Evolutionary conservation across 1,140 invertebrate species (phyloP).

Genomic region (Colletes latitarsis): DNA sequence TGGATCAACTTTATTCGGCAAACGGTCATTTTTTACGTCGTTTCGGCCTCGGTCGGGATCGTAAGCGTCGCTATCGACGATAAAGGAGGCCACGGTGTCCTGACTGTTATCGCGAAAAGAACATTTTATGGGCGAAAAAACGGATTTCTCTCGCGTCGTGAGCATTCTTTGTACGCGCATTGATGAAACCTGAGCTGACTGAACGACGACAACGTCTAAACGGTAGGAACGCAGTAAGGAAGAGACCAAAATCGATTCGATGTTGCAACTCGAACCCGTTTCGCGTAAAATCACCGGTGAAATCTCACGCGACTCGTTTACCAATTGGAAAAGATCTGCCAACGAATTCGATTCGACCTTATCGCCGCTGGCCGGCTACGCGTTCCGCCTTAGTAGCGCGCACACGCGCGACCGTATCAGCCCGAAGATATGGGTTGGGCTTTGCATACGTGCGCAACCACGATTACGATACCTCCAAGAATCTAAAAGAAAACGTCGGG

Average conservation of each 20-base stretch:
- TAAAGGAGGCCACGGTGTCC: too few relatives aligned
- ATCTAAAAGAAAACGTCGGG: background rate
- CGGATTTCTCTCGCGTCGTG: background rate
- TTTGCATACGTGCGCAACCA: background rate
- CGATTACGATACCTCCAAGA: background rate
- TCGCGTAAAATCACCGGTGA: background rate
- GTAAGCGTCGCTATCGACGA: too few relatives aligned
- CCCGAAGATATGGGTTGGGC: background rate
- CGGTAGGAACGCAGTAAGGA: too few relatives aligned
- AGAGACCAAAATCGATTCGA: background rate
- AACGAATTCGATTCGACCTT: slow-evolving; percentile 1
- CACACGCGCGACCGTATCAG: background rate
- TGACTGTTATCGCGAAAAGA: too few relatives aligned
- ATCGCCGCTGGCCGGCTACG: too few relatives aligned
- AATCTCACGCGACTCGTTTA: slow-evolving; percentile 19
- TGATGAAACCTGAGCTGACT: background rate
- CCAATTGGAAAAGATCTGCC: slow-evolving; percentile 7
- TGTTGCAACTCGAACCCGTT: background rate
- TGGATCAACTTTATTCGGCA: too few relatives aligned
- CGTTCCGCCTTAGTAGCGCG: slow-evolving; percentile 1
- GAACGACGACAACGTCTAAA: background rate
- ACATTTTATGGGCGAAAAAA: too few relatives aligned
- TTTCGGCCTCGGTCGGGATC: too few relatives aligned
- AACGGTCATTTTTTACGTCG: too few relatives aligned
- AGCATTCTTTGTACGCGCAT: too few relatives aligned